Base-by-base conservation (phyloP, 2,888 invertebrate genomes). In the Thymelicus sylvestris region DNA sequence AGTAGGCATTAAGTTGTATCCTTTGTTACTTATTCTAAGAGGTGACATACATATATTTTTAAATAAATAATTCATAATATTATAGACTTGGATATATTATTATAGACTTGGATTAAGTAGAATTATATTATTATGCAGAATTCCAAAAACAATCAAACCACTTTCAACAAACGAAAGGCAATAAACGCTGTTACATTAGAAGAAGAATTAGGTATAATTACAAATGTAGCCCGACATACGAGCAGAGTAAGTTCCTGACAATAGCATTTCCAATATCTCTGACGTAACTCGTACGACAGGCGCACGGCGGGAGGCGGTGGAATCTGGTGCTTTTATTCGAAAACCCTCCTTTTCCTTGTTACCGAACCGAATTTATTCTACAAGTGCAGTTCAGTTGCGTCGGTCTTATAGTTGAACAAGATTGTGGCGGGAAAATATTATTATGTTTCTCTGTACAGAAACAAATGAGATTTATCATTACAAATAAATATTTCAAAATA, bases 261-360 rank as follows among this genome's bases (percentile, higher is more conserved):
- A 55, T 73, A 66, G 76, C 73, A 77, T 81, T 81, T 81, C 74
- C 82, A 83, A 86, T 82, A 83, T 80, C 77, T 77, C 72, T 69
- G 76, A 75, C 76, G 68, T 67, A 59, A 48, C 59, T 60, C 59
- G 59, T 47, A 24, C 67, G 67, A 67, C 67, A 41, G 60, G 60
- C 60, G 48, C 60, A 61, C 50, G 50, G 57, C 69, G 64, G 60
- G 73, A 65, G 44, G 12, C 44, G 44, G 72, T 74, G 72, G 72
- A 73, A 75, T 68, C 68, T 44, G 62, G 55, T 65, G 76, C 74
- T 83, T 85, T 86, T 86, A 87, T 88, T 86, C 81, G 83, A 85
- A 86, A 88, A 86, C 87, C 80, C 75, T 79, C 83, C 83, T 82
- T 79, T 81, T 73, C 78, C 74, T 75, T 80, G 80, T 81, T 78